Percentiles rank a stretch among this genome's conserved stretches.
Conservation (phyloP, 1,140 invertebrate genomes). For the Sinonovacula constricta region DNA sequence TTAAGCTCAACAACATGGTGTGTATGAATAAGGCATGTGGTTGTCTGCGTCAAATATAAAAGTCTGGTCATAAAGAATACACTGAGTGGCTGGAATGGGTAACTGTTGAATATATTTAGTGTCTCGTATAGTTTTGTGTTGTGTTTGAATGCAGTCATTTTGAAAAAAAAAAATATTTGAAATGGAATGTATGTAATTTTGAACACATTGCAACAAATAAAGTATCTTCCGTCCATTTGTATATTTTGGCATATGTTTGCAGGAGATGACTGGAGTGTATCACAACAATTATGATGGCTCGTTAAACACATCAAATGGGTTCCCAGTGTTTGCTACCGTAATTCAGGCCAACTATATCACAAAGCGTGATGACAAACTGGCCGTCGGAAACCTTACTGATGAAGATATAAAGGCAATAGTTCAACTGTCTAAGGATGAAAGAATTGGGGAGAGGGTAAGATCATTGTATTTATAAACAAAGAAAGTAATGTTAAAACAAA, state of each 20-base stretch:
- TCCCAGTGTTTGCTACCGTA: conserved; percentile 99
- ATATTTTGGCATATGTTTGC: conserved; percentile 58
- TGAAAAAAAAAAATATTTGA: no score
- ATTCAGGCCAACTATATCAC: conserved; percentile 97
- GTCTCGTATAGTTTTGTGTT: no score
- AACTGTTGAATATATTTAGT: no score
- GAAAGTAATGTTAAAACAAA: no score
- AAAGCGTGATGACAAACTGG: conserved; percentile 94
- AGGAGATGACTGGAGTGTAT: conserved; percentile 91
- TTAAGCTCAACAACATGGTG: no score
- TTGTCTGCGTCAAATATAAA: no score
- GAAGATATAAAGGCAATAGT: conserved; percentile 89
- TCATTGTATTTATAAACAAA: conserved; percentile 18
- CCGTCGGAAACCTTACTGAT: conserved; percentile 89
- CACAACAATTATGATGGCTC: conserved; percentile 99
- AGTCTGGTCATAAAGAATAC: no score
- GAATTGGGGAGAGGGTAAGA: conserved; percentile 90
- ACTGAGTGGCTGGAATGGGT: no score
- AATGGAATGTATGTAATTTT: background rate
- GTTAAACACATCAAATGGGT: conserved; percentile 93
- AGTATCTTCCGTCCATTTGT: conserved; percentile 4
- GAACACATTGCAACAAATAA: background rate
- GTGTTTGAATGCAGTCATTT: no score
- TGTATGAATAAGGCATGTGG: no score
- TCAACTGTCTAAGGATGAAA: conserved; percentile 85